phyloP scores from a whole-genome alignment of 1,140 invertebrate genomes.

The Brachionus asplanchnoidis region DNA sequence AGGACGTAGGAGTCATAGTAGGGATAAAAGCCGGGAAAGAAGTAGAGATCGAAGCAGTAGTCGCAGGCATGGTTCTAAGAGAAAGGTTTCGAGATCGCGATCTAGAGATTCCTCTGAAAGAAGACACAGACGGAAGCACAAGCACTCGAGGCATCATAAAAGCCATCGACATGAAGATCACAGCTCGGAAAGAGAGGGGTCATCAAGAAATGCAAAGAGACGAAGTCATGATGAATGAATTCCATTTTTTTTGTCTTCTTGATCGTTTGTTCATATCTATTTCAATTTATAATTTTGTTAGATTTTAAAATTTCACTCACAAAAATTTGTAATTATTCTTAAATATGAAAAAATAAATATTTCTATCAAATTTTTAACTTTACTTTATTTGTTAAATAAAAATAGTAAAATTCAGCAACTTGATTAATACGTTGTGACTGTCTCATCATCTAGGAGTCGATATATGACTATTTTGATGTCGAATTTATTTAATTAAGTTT shows the following conservation, averaged over 20 bases:
- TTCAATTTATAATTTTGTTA: not conserved
- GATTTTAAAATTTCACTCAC: not conserved
- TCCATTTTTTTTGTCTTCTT: not conserved
- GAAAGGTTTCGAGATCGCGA: not conserved
- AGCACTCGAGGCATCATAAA: not conserved
- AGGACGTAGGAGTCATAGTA: not conserved
- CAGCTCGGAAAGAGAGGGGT: not conserved
- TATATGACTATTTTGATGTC: no score
- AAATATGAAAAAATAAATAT: not conserved
- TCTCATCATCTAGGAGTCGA: no score
- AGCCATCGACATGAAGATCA: conserved; percentile 7
- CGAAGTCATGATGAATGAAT: conserved; percentile 26
- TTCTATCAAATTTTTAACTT: not conserved
- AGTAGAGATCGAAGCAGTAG: not conserved
- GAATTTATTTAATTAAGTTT: no score
- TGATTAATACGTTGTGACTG: no score
- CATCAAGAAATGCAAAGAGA: conserved; percentile 6
- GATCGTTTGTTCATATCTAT: not conserved
- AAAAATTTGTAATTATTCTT: not conserved
- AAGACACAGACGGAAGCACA: not conserved
- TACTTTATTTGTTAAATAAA: no score
- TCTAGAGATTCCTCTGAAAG: not conserved
- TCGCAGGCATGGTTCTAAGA: not conserved
- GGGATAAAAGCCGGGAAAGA: not conserved
- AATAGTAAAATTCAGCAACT: no score